These are phyloP conservation scores for Thymelicus lineola DNA, from an alignment of 2,888 invertebrate species.

Conservation along the genomic window DNA sequence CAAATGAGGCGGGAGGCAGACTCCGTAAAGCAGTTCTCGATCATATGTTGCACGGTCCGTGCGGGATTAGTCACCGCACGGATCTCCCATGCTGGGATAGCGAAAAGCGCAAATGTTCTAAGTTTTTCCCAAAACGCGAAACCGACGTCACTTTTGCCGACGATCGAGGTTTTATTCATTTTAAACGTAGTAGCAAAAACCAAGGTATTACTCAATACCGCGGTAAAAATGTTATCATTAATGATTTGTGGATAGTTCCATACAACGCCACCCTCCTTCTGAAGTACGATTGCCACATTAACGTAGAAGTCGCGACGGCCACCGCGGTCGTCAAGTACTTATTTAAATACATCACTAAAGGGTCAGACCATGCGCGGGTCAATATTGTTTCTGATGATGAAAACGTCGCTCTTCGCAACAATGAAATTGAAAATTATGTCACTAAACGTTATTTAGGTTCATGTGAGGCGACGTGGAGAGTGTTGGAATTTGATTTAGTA, in stretches of 20 bases:
- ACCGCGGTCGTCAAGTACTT: slow-evolving; percentile 29
- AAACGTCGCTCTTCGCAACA: neutral
- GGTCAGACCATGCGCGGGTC: slow-evolving; percentile 21
- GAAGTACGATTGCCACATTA: slow-evolving; percentile 35
- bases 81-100: slow-evolving; percentile 6
- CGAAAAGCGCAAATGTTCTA: neutral
- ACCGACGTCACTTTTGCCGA: slow-evolving; percentile 20
- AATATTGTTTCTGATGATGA: slow-evolving; percentile 3
- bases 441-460: slow-evolving; percentile 26
- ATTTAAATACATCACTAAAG: slow-evolving; percentile 37
- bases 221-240: neutral
- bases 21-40: slow-evolving; percentile 22
- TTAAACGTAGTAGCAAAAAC: slow-evolving; percentile 15
- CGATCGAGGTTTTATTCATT: slow-evolving; percentile 37
- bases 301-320: slow-evolving; percentile 24
- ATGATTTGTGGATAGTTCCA: slow-evolving; percentile 38
- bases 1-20: neutral
- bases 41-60: slow-evolving; percentile 8
- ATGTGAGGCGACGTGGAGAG: slow-evolving; percentile 31
- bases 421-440: no score
- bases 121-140: neutral
- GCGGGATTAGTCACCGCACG: no score
- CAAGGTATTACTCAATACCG: neutral
- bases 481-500: slow-evolving; percentile 17
- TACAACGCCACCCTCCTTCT: slow-evolving; percentile 37